phyloP scores from a whole-genome alignment of 2,113 vertebrate species.

The Nothocercus nigrocapillus region DNA sequence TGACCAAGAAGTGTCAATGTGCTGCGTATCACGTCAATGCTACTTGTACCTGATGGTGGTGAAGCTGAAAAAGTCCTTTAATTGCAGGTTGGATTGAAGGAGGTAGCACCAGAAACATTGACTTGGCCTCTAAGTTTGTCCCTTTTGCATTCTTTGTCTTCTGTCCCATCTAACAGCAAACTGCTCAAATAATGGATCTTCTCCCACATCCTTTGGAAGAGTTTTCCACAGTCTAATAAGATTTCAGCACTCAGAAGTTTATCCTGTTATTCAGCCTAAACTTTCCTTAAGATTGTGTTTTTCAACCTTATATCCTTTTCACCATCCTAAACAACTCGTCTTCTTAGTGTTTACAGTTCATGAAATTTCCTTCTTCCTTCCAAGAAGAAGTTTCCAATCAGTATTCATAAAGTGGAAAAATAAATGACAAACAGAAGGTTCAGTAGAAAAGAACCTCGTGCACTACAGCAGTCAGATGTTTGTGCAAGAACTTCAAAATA shows the following conservation, averaged over 20 bases:
- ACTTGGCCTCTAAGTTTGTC: not conserved
- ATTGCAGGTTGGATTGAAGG: not conserved
- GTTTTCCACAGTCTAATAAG: slow-evolving; percentile 55
- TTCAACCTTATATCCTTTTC: slow-evolving; percentile 38
- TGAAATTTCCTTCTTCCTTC: slow-evolving; percentile 66
- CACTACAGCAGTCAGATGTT: slow-evolving; percentile 34
- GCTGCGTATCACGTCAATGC: not conserved
- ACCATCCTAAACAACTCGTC: slow-evolving; percentile 69
- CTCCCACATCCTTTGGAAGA: slow-evolving; percentile 41
- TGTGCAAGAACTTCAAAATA: not conserved
- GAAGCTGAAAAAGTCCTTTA: not conserved
- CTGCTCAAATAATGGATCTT: slow-evolving; percentile 27
- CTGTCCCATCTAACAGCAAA: not conserved
- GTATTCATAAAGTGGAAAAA: slow-evolving; percentile 76
- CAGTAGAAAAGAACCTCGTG: slow-evolving; percentile 47
- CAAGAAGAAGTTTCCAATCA: slow-evolving; percentile 75
- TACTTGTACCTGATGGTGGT: not conserved
- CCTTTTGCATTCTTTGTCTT: not conserved
- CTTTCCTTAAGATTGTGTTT: slow-evolving; percentile 28
- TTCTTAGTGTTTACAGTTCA: slow-evolving; percentile 71
- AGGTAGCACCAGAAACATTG: not conserved
- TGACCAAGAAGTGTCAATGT: not conserved
- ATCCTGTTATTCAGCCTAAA: slow-evolving; percentile 47
- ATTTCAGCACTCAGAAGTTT: slow-evolving; percentile 56
- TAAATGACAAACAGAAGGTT: slow-evolving; percentile 75